Percentiles rank a stretch among this genome's conserved stretches.
phyloP scores from a whole-genome alignment of 2,113 vertebrate species.

The Spheniscus mendiculus region DNA sequence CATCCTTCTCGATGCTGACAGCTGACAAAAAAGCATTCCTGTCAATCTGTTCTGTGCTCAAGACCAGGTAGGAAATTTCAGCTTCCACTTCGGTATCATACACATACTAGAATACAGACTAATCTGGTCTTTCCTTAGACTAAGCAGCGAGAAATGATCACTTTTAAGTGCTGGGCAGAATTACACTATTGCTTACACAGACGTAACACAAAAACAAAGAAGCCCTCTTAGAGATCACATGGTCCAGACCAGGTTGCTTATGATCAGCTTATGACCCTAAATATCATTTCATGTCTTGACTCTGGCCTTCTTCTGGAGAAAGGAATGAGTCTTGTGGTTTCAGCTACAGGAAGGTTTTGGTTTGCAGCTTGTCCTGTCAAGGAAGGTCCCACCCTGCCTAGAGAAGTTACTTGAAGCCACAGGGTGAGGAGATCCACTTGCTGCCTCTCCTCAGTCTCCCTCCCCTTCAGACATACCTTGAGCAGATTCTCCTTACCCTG shows the following conservation, averaged over 20 bases:
- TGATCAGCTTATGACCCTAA: conserved; percentile 59
- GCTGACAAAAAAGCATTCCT: not conserved
- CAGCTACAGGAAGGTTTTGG: not conserved
- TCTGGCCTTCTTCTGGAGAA: not conserved
- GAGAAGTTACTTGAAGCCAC: not conserved
- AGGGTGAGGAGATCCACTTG: not conserved
- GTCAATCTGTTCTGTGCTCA: not conserved
- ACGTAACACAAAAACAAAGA: not conserved
- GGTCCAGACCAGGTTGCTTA: conserved; percentile 52
- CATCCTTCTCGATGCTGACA: not conserved
- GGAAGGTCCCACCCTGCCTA: not conserved
- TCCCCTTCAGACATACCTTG: not conserved
- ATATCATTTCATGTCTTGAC: not conserved
- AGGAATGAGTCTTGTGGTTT: conserved; percentile 18
- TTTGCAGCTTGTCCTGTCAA: not conserved
- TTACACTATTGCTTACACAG: not conserved
- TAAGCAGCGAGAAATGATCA: not conserved
- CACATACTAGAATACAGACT: not conserved
- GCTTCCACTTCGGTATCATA: not conserved
- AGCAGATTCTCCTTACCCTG: not conserved
- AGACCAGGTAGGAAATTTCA: not conserved
- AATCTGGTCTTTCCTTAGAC: not conserved
- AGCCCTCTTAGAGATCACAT: conserved; percentile 50
- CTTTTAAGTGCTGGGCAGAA: not conserved
- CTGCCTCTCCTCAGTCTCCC: not conserved